phyloP scores from a whole-genome alignment of 1,140 invertebrate species.

The Calephelis nemesis region DNA sequence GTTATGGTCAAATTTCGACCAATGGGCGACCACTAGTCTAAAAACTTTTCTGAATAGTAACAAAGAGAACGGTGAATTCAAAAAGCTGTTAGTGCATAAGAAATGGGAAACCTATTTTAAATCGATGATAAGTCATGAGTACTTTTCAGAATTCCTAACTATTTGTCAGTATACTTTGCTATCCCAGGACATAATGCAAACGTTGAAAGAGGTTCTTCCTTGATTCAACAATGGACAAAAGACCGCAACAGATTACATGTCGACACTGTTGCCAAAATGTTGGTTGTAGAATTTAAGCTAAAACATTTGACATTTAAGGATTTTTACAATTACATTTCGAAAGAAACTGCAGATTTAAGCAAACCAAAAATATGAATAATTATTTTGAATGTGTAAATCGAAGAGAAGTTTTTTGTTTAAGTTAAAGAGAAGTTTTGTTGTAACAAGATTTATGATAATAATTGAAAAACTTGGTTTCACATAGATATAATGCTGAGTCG shows the following conservation, averaged over 20 bases:
- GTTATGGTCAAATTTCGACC: too few species aligned
- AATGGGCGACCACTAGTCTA: too few species aligned
- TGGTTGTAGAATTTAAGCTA: conserved; percentile 16
- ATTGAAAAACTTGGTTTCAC: too few species aligned
- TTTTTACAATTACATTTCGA: conserved; percentile 19
- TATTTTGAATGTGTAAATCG: too few species aligned
- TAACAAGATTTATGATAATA: too few species aligned
- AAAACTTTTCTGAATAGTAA: conserved; percentile 21
- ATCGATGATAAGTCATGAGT: conserved; percentile 19
- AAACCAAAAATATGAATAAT: background rate
- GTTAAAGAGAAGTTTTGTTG: too few species aligned
- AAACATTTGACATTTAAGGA: conserved; percentile 15
- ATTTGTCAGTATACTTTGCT: conserved; percentile 22
- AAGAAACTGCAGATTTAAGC: background rate
- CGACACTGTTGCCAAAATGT: conserved; percentile 14
- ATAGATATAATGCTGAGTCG: too few species aligned
- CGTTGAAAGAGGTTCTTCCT: too few species aligned
- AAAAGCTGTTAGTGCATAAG: conserved; percentile 21
- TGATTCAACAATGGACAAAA: too few species aligned
- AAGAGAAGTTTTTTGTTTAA: too few species aligned
- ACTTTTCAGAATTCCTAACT: conserved; percentile 24
- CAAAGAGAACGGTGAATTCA: conserved; percentile 20
- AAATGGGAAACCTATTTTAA: conserved; percentile 22
- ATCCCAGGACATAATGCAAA: too few species aligned
- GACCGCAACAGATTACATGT: conserved; percentile 15